A percentile compares a stretch with the other conserved stretches of the same genome.
These are phyloP conservation scores for Ectemnius cavifrons DNA, from an alignment of 2,888 invertebrate genomes.

Conservation along the genomic window DNA sequence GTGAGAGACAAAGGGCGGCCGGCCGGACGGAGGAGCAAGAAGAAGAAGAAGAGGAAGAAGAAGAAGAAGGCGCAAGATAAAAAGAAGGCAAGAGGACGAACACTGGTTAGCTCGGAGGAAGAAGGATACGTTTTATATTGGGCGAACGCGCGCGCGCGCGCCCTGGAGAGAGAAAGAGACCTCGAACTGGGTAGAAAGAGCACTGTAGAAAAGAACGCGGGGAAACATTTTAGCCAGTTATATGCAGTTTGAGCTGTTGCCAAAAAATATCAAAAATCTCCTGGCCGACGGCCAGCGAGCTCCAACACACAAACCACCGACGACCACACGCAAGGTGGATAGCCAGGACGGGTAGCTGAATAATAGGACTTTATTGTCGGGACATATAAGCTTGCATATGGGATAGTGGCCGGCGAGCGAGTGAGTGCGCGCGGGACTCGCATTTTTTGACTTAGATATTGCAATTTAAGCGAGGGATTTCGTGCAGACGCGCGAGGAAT, in stretches of 20 bases:
- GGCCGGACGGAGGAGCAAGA: background rate
- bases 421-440: conserved; percentile 7
- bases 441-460: conserved; percentile 45
- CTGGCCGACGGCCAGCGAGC: conserved; percentile 66
- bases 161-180: background rate
- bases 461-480: conserved; percentile 25
- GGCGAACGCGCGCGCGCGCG: background rate
- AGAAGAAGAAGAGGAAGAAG: conserved; percentile 7
- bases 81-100: conserved; percentile 18
- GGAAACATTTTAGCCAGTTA: conserved; percentile 72
- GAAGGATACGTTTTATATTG: no score
- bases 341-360: conserved; percentile 61
- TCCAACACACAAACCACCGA: conserved; percentile 62
- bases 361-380: conserved; percentile 71
- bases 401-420: conserved; percentile 31
- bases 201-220: conserved; percentile 36
- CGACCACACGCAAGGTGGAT: conserved; percentile 59
- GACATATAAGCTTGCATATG: conserved; percentile 40
- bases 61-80: background rate
- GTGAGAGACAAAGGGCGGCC: background rate
- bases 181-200: conserved; percentile 12
- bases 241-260: conserved; percentile 69
- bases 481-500: background rate
- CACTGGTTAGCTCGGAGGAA: conserved; percentile 13
- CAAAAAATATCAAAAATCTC: conserved; percentile 75